These are phyloP conservation scores for Formica aserva DNA, from an alignment of 2,888 invertebrate species.

Conservation along the genomic window DNA sequence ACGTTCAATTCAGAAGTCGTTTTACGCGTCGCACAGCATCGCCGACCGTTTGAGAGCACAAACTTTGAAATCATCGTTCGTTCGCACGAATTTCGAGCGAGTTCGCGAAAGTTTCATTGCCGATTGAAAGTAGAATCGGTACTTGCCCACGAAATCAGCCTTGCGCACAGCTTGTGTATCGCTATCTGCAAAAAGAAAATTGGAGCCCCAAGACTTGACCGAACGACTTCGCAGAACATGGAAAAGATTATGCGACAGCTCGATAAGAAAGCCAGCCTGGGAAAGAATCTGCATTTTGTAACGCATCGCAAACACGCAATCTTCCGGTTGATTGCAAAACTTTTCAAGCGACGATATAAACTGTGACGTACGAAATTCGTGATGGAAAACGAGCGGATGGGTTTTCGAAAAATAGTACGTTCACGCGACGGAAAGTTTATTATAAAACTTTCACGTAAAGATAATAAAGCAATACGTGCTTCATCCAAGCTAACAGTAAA, in stretches of 20 bases:
- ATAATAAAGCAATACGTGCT: conserved; percentile 15
- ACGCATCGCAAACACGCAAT: conserved; percentile 28
- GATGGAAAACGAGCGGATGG: not conserved
- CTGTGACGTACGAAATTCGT: not conserved
- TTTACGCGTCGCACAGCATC: conserved; percentile 29
- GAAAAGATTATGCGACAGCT: conserved; percentile 36
- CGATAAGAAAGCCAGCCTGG: conserved; percentile 25
- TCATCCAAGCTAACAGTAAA: conserved; percentile 5
- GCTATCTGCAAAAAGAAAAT: conserved; percentile 26
- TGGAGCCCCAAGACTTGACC: not conserved
- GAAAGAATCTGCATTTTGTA: conserved; percentile 4
- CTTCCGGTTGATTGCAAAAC: conserved; percentile 43
- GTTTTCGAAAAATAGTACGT: conserved; percentile 24
- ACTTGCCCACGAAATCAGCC: conserved; percentile 21
- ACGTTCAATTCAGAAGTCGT: conserved; percentile 36
- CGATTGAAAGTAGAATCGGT: conserved; percentile 24
- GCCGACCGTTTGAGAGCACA: conserved; percentile 29
- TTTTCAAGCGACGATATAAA: conserved; percentile 27
- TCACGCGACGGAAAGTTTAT: conserved; percentile 28
- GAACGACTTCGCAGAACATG: conserved; percentile 28
- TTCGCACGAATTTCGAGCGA: conserved; percentile 41
- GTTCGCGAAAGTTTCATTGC: conserved; percentile 47
- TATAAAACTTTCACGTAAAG: conserved; percentile 7
- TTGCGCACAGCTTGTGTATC: conserved; percentile 46
- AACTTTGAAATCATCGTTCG: conserved; percentile 51